phyloP scores from a whole-genome alignment of 2,797 vertebrate genomes.

The Pipistrellus nathusii region DNA sequence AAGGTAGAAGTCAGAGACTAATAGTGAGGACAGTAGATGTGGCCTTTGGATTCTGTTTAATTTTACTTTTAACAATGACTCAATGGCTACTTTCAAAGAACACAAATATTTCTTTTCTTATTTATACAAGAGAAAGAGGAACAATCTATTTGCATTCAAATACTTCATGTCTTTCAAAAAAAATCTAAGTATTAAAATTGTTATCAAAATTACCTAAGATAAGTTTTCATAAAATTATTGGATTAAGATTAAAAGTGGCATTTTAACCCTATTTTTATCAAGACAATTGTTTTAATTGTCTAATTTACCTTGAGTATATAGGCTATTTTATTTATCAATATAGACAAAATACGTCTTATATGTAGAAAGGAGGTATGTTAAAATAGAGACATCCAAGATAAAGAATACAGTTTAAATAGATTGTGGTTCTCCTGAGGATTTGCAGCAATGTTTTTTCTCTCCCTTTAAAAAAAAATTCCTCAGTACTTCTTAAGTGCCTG shows the following conservation, averaged over 20 bases:
- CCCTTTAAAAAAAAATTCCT: neutral
- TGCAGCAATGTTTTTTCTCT: neutral
- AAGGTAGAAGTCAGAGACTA: neutral
- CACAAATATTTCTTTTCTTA: neutral
- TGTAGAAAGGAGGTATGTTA: neutral
- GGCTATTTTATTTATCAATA: slow-evolving; percentile 11
- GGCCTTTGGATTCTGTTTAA: neutral
- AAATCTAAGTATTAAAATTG: neutral
- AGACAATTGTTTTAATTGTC: slow-evolving; percentile 26
- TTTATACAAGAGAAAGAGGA: slow-evolving; percentile 11
- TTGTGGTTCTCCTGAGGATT: neutral
- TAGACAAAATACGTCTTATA: neutral
- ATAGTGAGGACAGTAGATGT: neutral
- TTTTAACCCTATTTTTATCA: neutral
- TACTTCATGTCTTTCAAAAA: slow-evolving; percentile 15
- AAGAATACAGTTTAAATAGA: neutral
- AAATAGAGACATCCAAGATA: neutral
- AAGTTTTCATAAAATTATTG: slow-evolving; percentile 12
- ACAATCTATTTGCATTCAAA: neutral
- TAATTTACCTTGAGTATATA: neutral
- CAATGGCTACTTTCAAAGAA: slow-evolving; percentile 6
- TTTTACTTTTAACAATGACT: neutral
- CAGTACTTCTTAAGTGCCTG: neutral
- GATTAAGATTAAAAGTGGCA: neutral
- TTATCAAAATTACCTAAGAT: slow-evolving; percentile 4